Base-by-base conservation (phyloP, 2,113 vertebrate genomes). In the Cygnus buccinator region DNA sequence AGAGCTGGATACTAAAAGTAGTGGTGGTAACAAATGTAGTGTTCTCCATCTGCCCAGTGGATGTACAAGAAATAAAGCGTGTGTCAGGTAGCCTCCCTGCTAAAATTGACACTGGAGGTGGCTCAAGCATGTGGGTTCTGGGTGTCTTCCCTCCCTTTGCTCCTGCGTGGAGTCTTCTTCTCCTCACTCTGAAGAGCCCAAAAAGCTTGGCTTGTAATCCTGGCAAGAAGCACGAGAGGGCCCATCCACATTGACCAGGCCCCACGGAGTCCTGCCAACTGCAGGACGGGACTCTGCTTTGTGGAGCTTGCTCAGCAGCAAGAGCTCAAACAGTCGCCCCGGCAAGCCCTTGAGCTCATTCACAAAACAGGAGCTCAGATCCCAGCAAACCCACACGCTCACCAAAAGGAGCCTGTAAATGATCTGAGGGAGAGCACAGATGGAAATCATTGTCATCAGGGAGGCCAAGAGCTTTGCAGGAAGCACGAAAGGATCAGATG, bases 401-500 rank as follows among this genome's bases (percentile, higher is more conserved):
- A 95, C 58, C 67, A 89, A 93, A 89, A 87, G n/a, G 37, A 93
- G 68, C 74, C 92, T 94, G 94, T 94, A 95, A 97, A 87, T 59
- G 12, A 96, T 96, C 90, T 89, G 72, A 93, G 76, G 46, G 76
- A 72, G 65, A 94, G 63, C 67, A 76, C 91, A 94, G 81, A 95
- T 91, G 95, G 95, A 96, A 96, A 89, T 94, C 84, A 95, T 96
- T 95, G 91, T 73, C 94, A 89, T 83, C 37, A 59, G 84, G 80
- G 89, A 94, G 81, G 91, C 87, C 89, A 93, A 94, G 74, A 85
- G 93, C 58, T 80, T 66, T 77, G 71, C 96, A 96, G 89, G 89
- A 96, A 94, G 59, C 93, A 95, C 26, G 8, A 71, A 94, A 94
- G 71, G 78, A 94, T 96, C 87, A 94, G 74, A 94, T 79, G 67